A percentile compares a stretch with the other conserved stretches of the same genome.
These are phyloP conservation scores for Erebia epiphron DNA, from an alignment of 2,888 invertebrate genomes.

Conservation along the genomic window DNA sequence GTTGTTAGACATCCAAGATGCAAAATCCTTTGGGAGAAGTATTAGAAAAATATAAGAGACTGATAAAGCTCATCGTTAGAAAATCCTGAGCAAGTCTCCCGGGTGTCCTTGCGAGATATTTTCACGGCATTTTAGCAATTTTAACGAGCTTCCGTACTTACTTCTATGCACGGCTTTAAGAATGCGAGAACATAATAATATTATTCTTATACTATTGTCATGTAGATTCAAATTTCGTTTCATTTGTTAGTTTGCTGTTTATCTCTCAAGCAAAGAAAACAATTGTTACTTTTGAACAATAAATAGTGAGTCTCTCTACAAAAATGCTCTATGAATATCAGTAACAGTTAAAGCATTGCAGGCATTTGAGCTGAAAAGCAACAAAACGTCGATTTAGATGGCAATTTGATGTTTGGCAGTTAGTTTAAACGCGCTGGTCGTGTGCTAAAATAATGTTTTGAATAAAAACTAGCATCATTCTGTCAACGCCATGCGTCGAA, in stretches of 20 bases:
- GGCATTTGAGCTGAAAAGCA: conserved; percentile 9
- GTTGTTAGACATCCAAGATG: conserved; percentile 58
- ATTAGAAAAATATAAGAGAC: conserved; percentile 74
- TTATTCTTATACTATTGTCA: conserved; percentile 41
- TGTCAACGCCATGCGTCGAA: conserved; percentile 50
- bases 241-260: background rate
- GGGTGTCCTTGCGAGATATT: conserved; percentile 76
- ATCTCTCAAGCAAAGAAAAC: no score
- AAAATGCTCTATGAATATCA: background rate
- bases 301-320: background rate
- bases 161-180: conserved; percentile 65
- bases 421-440: conserved; percentile 52
- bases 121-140: conserved; percentile 82
- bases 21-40: conserved; percentile 68
- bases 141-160: conserved; percentile 79
- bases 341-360: conserved; percentile 9
- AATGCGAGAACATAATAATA: conserved; percentile 62
- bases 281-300: background rate
- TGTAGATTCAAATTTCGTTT: background rate
- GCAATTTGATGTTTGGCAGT: conserved; percentile 40
- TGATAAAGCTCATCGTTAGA: conserved; percentile 60
- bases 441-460: conserved; percentile 56
- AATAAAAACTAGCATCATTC: conserved; percentile 52
- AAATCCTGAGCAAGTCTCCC: conserved; percentile 55
- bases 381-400: conserved; percentile 11